phyloP scores from a whole-genome alignment of 1,140 invertebrate species.

The Drosophila equinoxialis region DNA sequence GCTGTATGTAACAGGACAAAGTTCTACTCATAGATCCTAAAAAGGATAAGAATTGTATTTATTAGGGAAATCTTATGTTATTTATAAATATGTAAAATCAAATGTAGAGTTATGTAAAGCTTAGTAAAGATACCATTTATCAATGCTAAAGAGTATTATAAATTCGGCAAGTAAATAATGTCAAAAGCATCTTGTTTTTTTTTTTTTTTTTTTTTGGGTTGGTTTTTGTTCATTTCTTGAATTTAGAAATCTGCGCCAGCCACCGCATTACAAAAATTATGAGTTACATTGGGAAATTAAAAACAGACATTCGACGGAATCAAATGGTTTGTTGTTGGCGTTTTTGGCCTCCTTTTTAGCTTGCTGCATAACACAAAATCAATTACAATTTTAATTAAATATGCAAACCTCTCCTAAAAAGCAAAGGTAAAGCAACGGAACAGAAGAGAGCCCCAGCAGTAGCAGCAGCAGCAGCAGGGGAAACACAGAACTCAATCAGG shows the following conservation, averaged over 20 bases:
- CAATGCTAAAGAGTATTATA: background rate
- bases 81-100: too few relatives aligned
- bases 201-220: background rate
- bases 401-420: conserved; percentile 66
- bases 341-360: conserved; percentile 62
- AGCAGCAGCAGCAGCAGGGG: background rate
- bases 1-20: background rate
- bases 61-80: too few relatives aligned
- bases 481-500: conserved; percentile 65
- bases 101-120: too few relatives aligned
- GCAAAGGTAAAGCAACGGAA: conserved; percentile 30
- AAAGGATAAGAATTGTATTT: too few relatives aligned
- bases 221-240: conserved; percentile 10
- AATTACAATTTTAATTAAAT: conserved; percentile 81
- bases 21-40: background rate
- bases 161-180: background rate
- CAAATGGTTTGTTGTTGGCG: conserved; percentile 10
- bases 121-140: too few relatives aligned
- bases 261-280: conserved; percentile 67
- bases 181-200: background rate
- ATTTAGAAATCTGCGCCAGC: conserved; percentile 56
- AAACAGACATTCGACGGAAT: conserved; percentile 60
- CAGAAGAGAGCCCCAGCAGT: conserved; percentile 16
- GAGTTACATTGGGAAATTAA: conserved; percentile 77
- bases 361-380: conserved; percentile 74